Base-by-base conservation (phyloP, 2,113 vertebrate genomes). In the Proterorhinus semilunaris region DNA sequence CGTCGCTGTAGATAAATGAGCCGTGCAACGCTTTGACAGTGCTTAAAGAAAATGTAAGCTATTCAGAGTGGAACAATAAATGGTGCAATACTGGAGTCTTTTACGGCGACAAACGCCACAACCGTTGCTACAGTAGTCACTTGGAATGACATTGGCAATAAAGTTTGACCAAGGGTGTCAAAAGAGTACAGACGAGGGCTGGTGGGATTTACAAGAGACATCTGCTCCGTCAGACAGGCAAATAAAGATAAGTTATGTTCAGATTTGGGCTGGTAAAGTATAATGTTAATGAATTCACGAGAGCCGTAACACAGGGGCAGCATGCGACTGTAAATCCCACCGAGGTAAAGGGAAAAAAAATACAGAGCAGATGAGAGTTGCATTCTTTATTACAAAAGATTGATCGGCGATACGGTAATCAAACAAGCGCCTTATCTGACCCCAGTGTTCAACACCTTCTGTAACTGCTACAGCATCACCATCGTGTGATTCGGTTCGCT, bases 261-360 rank as follows among this genome's bases (percentile, higher is more conserved):
- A 54, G 48, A 77, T 74, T 71, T 43, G 62, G 67, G 51, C 65
- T 59, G 68, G 67, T 69, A 69, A 73, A 79, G 69, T 61, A 49
- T 69, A 64, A 72, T 53, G 76, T 66, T 71, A 72, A 87, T 83
- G 76, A 76, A 81, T 78, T 64, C 71, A 65, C 10, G 48, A 68
- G 52, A 65, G 70, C 65, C 68, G 73, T 80, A 76, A 83, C 69
- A 74, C 10, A 59, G 64, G 68, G 69, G 12, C 75, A 71, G 75
- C 78, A 64, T 74, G 74, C 36, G 62, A 62, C 69, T 55, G 62
- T 73, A 74, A 80, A 78, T 74, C 68, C 67, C 69, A 78, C 62
- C 48, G 80, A 76, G 59, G 75, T 47, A 72, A 62, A 83, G 27
- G 59, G 75, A 47, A 72, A 62, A 83, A 74, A 69, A 68, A 81